Evolutionary conservation across 2,888 invertebrate species (phyloP), one percentile per base, ranked within the genome.

Genomic region (Ceraclea dissimilis): DNA sequence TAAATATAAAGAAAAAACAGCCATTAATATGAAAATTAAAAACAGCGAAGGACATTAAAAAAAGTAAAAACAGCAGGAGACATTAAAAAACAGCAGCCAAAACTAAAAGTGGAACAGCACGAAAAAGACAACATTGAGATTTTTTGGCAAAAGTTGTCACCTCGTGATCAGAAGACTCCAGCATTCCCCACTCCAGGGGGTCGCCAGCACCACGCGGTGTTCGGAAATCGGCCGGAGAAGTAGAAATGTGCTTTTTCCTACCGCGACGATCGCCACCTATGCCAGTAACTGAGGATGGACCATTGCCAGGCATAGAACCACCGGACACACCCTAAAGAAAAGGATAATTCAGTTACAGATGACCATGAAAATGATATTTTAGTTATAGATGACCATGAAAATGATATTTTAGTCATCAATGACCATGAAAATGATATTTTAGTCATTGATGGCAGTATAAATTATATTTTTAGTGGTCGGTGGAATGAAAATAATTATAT

Each of bases 191-290:
- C 60, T 69, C 68, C 49, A 69, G 65, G 58, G 67, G 67, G 63
- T 68, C 67, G 49, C 63, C 63, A 50, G 68, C 68, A 44, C 68
- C 68, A 61, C 68, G 63, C 22, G 68, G 67, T 51, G 65, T 63
- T 61, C 68, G 64, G 64, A 64, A 68, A 57, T 68, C 68, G 52
- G 63, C 61, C 16, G 67, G 64, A 44, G 62, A 62, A 11, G 62
- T 59, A 57, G 68, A 68, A 59, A 69, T 68, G 56, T 67, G 68
- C 63, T 68, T 69, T 67, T 69, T 69, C 67, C 72, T 63, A 58
- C 69, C 70, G 68, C 76, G 66, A 67, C 70, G 67, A 71, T 75
- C 65, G 68, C 69, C 67, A 68, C 69, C 66, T 65, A 75, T 71
- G 68, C 78, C 74, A 67, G 75, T 73, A 4, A 39, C 39, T 63